A percentile compares a stretch with the other conserved stretches of the same genome.
These are phyloP conservation scores for Megaceryle maxima DNA, from an alignment of 2,113 vertebrate species.

Conservation along the genomic window DNA sequence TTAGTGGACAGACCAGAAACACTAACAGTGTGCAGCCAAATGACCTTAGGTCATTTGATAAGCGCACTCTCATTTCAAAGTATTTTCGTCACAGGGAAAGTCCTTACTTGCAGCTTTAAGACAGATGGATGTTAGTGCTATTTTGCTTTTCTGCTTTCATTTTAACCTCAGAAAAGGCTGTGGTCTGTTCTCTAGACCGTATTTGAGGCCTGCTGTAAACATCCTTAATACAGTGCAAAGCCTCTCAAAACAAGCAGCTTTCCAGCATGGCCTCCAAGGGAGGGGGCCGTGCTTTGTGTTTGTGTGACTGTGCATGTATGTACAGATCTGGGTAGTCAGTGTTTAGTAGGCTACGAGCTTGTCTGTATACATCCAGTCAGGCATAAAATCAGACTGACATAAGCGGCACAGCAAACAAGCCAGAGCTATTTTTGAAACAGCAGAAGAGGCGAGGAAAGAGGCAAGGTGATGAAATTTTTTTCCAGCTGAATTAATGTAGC, in stretches of 20 bases:
- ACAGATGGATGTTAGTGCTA: not conserved
- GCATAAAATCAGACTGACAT: constrained; percentile 55
- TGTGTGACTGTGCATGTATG: not conserved
- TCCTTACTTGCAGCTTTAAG: not conserved
- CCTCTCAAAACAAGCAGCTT: not conserved
- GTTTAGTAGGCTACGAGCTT: not conserved
- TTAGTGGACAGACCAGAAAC: not conserved
- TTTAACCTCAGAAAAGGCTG: not conserved
- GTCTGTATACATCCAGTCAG: constrained; percentile 12
- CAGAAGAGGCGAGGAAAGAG: constrained; percentile 19
- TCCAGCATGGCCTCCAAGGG: not conserved
- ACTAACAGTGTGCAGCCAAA: not conserved
- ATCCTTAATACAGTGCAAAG: not conserved
- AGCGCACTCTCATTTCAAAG: not conserved
- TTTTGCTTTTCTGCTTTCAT: not conserved
- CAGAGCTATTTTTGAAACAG: constrained; percentile 51
- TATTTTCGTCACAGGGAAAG: not conserved
- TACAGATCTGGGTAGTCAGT: not conserved
- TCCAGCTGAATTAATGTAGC: constrained; percentile 12
- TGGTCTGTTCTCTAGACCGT: not conserved
- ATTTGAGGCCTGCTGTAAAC: not conserved
- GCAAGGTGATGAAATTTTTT: constrained; percentile 43
- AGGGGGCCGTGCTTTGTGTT: not conserved
- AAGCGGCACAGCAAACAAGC: constrained; percentile 23
- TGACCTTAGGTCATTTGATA: not conserved